Base-by-base conservation (phyloP, 1,140 invertebrate genomes). In the Achatina immaculata region DNA sequence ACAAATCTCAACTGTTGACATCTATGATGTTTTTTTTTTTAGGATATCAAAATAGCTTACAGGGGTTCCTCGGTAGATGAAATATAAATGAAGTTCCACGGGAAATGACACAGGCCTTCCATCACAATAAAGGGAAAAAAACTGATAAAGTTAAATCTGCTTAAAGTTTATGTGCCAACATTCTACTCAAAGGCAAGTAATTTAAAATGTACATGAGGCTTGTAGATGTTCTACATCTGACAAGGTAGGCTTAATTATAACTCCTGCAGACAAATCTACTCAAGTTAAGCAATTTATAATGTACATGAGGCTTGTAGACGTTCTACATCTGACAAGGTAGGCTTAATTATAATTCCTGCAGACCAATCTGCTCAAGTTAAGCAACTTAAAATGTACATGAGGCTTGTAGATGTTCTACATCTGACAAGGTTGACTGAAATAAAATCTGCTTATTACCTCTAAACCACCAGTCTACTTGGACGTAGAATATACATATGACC, bases 141-240 rank as follows among this genome's bases (percentile, higher is more conserved):
- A n/a, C n/a, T n/a, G n/a, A n/a, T n/a, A n/a, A n/a, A n/a, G n/a
- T n/a, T n/a, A n/a, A n/a, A n/a, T n/a, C n/a, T n/a, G n/a, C n/a
- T n/a, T n/a, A n/a, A n/a, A n/a, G n/a, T n/a, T n/a, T n/a, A n/a
- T n/a, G n/a, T n/a, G n/a, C n/a, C n/a, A n/a, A n/a, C n/a, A n/a
- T n/a, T 14, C 14, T 14, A 55, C 14, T n/a, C 14, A n/a, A 55
- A n/a, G 14, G 51, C 51, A 16, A 19, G 14, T 28, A 71, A 11
- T 19, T 31, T 42, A 40, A 11, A 45, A 45, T 42, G 58, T 62
- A 62, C 58, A 40, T n/a, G 40, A 6, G n/a, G 68, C 68, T 71
- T 71, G 68, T 71, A 71, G 68, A 71, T 71, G 68, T 40, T 71
- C 68, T 71, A 24, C 68, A 71, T 71, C 68, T 71, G 68, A 71